Percentiles rank a stretch among this genome's conserved stretches.
phyloP scores from a whole-genome alignment of 2,888 invertebrate genomes.

The Acleris cristana region DNA sequence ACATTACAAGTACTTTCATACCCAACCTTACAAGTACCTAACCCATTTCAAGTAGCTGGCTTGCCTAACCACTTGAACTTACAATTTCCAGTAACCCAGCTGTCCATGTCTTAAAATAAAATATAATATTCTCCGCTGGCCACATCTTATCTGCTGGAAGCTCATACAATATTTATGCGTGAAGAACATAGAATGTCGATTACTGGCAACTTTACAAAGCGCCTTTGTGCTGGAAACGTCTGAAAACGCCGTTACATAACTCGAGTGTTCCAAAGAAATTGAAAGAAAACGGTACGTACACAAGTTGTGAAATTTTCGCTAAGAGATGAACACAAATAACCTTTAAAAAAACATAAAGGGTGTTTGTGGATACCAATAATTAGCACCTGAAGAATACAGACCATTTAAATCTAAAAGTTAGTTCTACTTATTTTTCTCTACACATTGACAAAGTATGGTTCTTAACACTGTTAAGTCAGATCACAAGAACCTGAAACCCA shows the following conservation, averaged over 20 bases:
- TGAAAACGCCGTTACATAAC: not conserved
- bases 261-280: not conserved
- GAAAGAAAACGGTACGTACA: not conserved
- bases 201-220: conserved; percentile 51
- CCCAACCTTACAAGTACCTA: not conserved
- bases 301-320: no score
- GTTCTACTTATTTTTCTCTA: no score
- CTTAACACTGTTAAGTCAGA: no score
- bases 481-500: no score
- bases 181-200: conserved; percentile 73
- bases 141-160: conserved; percentile 60
- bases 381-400: no score
- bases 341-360: no score
- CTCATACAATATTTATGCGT: conserved; percentile 76
- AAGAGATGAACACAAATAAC: no score
- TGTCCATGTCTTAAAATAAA: conserved; percentile 53
- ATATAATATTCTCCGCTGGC: conserved; percentile 59
- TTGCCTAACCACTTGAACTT: conserved; percentile 5
- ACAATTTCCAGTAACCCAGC: conserved; percentile 20
- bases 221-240: conserved; percentile 37
- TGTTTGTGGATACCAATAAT: no score
- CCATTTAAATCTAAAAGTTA: no score
- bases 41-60: not conserved
- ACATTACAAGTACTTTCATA: not conserved
- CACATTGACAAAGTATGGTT: no score